Evolutionary conservation across 2,113 vertebrate genomes (phyloP).

Genomic region (Cavia porcellus): DNA sequence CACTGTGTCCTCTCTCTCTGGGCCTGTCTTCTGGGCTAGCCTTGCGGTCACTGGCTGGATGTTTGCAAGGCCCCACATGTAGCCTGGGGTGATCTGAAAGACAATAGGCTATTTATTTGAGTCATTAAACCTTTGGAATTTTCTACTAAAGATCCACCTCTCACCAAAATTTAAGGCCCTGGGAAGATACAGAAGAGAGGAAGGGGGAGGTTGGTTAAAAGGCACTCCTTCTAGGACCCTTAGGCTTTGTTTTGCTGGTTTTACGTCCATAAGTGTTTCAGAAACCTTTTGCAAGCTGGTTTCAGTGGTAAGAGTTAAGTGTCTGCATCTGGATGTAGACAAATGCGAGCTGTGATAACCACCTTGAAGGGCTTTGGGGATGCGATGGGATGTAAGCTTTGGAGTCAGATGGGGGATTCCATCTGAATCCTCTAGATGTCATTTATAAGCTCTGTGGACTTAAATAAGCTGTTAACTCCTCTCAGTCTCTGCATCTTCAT

Average conservation of each 20-base stretch:
- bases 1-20: rapidly evolving
- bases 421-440: not conserved
- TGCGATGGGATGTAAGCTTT: not conserved
- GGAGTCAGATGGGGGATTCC: not conserved
- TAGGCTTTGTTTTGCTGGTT: not conserved
- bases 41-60: not conserved
- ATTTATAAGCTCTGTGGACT: not conserved
- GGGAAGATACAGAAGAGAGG: not conserved
- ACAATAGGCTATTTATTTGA: not conserved
- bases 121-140: not conserved
- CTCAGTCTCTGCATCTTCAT: constrained; percentile 6
- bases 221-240: too few species aligned
- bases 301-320: not conserved
- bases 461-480: not conserved
- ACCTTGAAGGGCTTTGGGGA: not conserved
- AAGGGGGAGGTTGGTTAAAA: not conserved
- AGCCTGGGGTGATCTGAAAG: not conserved
- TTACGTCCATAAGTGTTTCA: not conserved
- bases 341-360: not conserved
- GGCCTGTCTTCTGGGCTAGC: not conserved
- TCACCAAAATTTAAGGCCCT: not conserved
- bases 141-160: not conserved
- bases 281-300: not conserved
- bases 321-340: not conserved
- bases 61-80: not conserved